Evolutionary conservation across 2,113 vertebrate species (phyloP), one percentile per base, ranked within the genome.

Genomic region (Todiramphus saurophagus): DNA sequence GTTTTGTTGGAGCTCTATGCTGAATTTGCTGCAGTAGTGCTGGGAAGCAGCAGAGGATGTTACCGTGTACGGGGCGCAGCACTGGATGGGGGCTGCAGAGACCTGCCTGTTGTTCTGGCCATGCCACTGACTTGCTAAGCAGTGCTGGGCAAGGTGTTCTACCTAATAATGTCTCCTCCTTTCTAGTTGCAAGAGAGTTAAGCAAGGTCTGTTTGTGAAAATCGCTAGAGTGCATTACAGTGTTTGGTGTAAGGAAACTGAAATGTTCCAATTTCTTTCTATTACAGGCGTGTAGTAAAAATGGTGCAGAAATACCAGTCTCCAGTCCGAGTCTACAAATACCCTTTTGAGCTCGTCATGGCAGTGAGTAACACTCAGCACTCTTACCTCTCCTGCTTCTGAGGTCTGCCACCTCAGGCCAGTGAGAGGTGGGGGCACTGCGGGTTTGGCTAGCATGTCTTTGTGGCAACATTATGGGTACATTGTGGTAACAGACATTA

Each of bases 251-350:
- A 10, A 55, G 37, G 64, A 35, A 46, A 63, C 70, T 94, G n/a
- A 95, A 55, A 18, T 63, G 5, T 78, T n/a, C 39, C 13, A 1
- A 68, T 95, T 62, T 95, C 25, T 89, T 53, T 86, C 80, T 83
- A 0, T 85, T 85, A 13, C 79, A 93, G 89, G 91, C 75, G 75
- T 79, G 33, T 37, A 20, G 53, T 70, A 93, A 98, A 97, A 95
- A 99, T 99, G 98, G 98, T 99, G 96, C 98, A 99, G 96, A 98
- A 98, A 76, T 99, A 99, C 79, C 98, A 98, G 87, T 99, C 98
- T 66, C 98, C 98, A 27, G 98, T 99, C 55, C 97, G 98, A 53
- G 97, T 99, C 95, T 99, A 99, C 98, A 99, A 99, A 93, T 98
- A 98, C 50, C 98, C 98, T 1, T 99, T 99, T 13, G 98, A 99